phyloP scores from a whole-genome alignment of 1,140 invertebrate genomes.

The Coelopa frigida region DNA sequence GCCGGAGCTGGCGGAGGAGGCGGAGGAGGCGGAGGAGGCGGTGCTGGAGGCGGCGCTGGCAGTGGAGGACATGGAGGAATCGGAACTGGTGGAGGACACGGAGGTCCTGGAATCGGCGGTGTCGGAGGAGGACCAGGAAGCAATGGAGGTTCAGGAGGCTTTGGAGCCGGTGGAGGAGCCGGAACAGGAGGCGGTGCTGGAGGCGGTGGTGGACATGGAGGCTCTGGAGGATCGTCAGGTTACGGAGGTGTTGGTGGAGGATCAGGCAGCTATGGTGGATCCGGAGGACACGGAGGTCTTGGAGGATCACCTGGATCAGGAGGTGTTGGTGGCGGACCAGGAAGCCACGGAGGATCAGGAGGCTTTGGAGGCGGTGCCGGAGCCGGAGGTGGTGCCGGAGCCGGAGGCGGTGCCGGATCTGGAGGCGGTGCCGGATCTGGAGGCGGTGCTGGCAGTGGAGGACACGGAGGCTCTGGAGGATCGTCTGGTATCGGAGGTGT shows the following conservation, averaged over 20 bases:
- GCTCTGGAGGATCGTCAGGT: background rate
- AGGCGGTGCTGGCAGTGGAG: background rate
- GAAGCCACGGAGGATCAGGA: no score
- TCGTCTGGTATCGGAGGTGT: background rate
- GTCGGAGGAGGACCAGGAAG: background rate
- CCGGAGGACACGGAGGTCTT: background rate
- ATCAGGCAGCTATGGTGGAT: background rate
- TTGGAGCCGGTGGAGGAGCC: background rate
- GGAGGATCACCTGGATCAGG: background rate
- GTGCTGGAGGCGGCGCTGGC: background rate
- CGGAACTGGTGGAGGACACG: background rate
- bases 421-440: background rate
- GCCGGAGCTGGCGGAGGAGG: no score
- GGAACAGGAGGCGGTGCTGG: background rate
- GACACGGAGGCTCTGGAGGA: background rate
- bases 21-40: background rate
- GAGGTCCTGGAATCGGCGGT: background rate
- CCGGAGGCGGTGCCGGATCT: background rate
- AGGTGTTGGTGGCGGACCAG: background rate
- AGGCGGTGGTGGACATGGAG: background rate
- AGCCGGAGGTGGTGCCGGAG: background rate
- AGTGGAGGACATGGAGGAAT: background rate
- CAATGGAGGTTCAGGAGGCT: no score
- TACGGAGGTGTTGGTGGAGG: background rate
- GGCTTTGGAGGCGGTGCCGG: background rate